These are phyloP conservation scores for Drosophila auraria DNA, from an alignment of 1,140 invertebrate genomes.

Conservation along the genomic window DNA sequence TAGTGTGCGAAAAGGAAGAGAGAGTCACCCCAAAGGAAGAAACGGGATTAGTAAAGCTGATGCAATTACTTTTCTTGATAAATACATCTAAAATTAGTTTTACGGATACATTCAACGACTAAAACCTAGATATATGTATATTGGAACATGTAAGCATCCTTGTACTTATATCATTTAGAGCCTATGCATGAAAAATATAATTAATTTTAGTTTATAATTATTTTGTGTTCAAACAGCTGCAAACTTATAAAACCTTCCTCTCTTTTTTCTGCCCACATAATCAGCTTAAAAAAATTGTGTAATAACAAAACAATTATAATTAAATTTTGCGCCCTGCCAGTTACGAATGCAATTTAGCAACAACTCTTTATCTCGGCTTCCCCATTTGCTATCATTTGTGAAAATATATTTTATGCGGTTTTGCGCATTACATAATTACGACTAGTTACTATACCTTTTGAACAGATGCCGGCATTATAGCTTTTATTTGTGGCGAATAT, in stretches of 20 bases:
- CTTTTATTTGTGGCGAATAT: slow-evolving; percentile 11
- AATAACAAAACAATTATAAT: slow-evolving; percentile 52
- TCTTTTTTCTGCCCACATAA: not conserved
- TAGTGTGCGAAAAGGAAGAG: slow-evolving; percentile 17
- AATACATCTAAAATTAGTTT: no score
- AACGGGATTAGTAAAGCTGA: not conserved
- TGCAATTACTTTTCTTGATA: no score
- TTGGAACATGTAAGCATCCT: no score
- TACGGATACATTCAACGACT: no score
- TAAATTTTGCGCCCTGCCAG: slow-evolving; percentile 47
- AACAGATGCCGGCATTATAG: slow-evolving; percentile 22
- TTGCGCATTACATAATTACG: slow-evolving; percentile 57
- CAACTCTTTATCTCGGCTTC: slow-evolving; percentile 15
- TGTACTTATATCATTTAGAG: no score
- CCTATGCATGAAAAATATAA: no score
- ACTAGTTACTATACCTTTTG: slow-evolving; percentile 33
- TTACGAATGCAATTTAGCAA: slow-evolving; percentile 28
- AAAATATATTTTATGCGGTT: slow-evolving; percentile 34
- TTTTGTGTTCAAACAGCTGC: not conserved
- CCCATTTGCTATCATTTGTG: not conserved
- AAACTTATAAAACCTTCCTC: not conserved
- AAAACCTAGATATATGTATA: no score
- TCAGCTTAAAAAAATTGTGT: not conserved
- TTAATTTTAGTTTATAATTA: no score
- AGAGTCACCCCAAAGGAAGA: not conserved